Percentiles rank a stretch among this genome's conserved stretches.
Conservation (phyloP, 2,888 invertebrate genomes). For the Cistogaster globosa region DNA sequence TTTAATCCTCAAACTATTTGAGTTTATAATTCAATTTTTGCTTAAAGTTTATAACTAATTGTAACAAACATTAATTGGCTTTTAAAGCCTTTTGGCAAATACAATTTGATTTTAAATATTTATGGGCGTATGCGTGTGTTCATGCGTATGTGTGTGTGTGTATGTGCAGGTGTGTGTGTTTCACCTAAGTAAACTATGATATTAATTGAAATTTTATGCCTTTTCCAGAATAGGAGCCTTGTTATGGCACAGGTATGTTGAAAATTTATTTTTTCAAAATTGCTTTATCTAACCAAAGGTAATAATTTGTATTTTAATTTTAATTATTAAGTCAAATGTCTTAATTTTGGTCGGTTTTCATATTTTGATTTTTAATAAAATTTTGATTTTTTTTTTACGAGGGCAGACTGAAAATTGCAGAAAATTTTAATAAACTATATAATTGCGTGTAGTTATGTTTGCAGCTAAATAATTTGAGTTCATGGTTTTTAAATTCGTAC, state of each 20-base stretch:
- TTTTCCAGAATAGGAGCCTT: too few relatives aligned
- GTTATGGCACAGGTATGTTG: background rate
- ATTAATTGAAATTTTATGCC: conserved; percentile 27
- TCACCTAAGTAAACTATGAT: background rate
- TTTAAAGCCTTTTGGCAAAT: conserved; percentile 57
- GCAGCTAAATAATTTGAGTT: too few relatives aligned
- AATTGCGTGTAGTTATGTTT: too few relatives aligned
- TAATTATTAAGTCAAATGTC: background rate
- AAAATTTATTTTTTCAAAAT: too few relatives aligned
- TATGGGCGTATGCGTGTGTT: background rate
- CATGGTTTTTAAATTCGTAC: too few relatives aligned
- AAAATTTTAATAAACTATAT: too few relatives aligned
- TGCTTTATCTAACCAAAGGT: too few relatives aligned
- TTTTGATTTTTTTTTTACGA: too few relatives aligned
- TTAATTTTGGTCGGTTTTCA: background rate
- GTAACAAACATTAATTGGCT: conserved; percentile 38
- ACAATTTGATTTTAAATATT: background rate
- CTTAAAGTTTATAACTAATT: conserved; percentile 4
- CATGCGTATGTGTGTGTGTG: too few relatives aligned
- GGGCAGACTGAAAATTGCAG: too few relatives aligned
- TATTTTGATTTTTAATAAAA: too few relatives aligned
- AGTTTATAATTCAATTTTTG: conserved; percentile 33
- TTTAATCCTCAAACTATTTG: background rate
- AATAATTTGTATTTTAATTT: background rate
- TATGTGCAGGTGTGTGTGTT: background rate